phyloP scores from a whole-genome alignment of 2,888 invertebrate species.

The Microplitis deprimator region DNA sequence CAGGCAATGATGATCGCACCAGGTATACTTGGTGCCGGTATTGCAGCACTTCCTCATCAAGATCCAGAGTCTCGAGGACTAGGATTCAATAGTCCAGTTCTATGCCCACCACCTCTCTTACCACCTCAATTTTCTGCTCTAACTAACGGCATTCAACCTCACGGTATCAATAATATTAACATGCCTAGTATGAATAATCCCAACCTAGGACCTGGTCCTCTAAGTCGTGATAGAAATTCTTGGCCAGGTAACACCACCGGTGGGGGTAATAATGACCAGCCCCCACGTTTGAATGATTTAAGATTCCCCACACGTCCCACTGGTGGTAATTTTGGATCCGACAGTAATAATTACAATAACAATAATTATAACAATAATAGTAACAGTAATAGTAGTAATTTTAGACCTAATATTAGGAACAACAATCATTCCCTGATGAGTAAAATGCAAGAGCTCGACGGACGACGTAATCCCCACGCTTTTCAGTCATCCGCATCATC shows the following conservation, averaged over 20 bases:
- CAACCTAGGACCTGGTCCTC: slow-evolving; percentile 30
- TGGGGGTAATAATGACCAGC: slow-evolving; percentile 54
- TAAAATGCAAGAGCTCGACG: slow-evolving; percentile 71
- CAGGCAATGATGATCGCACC: slow-evolving; percentile 64
- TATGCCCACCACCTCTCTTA: slow-evolving; percentile 57
- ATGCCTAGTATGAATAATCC: slow-evolving; percentile 37
- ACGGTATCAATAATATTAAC: slow-evolving; percentile 43
- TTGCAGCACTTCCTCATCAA: slow-evolving; percentile 46
- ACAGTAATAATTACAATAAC: slow-evolving; percentile 35
- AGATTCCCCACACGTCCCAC: slow-evolving; percentile 31
- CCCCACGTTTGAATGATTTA: slow-evolving; percentile 42
- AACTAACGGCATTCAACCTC: slow-evolving; percentile 62
- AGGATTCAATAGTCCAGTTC: slow-evolving; percentile 50
- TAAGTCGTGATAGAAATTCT: slow-evolving; percentile 31
- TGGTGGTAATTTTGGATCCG: slow-evolving; percentile 52
- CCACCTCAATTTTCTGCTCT: slow-evolving; percentile 62
- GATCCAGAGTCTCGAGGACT: slow-evolving; percentile 52
- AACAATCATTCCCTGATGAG: slow-evolving; percentile 49
- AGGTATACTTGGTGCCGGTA: slow-evolving; percentile 60
- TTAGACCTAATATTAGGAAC: slow-evolving; percentile 73
- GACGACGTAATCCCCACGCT: slow-evolving; percentile 76
- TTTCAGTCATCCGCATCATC: slow-evolving; percentile 64
- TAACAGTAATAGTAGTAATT: slow-evolving; percentile 40
- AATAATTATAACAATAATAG: neutral
- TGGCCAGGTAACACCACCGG: slow-evolving; percentile 54